Conservation (phyloP, 2,888 invertebrate species). For the Geotrupes spiniger region DNA sequence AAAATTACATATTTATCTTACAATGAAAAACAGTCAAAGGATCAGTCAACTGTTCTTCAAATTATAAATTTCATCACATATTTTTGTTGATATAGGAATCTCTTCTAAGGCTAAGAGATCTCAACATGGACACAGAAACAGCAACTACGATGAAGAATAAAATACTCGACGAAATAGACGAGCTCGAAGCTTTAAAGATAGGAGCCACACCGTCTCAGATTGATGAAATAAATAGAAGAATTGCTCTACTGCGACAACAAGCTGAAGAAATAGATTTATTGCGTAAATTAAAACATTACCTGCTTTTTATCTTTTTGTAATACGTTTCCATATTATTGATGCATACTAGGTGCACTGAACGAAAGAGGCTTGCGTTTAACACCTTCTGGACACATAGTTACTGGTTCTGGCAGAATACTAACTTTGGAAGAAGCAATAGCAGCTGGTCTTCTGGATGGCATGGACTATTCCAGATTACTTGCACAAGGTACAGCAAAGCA, state of each 20-base stretch:
- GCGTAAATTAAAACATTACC: constrained; percentile 6
- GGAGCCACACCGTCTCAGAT: constrained; percentile 32
- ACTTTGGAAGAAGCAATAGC: constrained; percentile 40
- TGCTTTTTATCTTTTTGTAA: too few relatives aligned
- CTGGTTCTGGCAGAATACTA: constrained; percentile 37
- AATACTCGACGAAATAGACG: constrained; percentile 24
- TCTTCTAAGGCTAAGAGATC: background rate
- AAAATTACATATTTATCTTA: too few relatives aligned
- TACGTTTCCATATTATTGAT: background rate
- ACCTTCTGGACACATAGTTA: constrained; percentile 38
- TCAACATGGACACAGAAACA: constrained; percentile 2
- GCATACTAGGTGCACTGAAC: constrained; percentile 11
- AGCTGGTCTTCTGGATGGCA: constrained; percentile 38
- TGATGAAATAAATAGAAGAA: constrained; percentile 30
- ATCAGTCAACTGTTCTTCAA: too few relatives aligned
- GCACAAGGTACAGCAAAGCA: constrained; percentile 10
- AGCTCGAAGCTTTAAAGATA: constrained; percentile 34
- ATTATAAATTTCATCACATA: background rate
- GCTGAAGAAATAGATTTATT: constrained; percentile 28
- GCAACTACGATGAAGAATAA: constrained; percentile 4
- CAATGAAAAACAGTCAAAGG: too few relatives aligned
- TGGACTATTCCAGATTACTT: constrained; percentile 15
- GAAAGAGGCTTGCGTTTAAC: constrained; percentile 37
- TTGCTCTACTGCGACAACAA: constrained; percentile 25
- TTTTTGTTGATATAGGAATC: constrained; percentile 9